Conservation (phyloP, 2,797 vertebrate genomes). For the Tympanoctomys barrerae region DNA sequence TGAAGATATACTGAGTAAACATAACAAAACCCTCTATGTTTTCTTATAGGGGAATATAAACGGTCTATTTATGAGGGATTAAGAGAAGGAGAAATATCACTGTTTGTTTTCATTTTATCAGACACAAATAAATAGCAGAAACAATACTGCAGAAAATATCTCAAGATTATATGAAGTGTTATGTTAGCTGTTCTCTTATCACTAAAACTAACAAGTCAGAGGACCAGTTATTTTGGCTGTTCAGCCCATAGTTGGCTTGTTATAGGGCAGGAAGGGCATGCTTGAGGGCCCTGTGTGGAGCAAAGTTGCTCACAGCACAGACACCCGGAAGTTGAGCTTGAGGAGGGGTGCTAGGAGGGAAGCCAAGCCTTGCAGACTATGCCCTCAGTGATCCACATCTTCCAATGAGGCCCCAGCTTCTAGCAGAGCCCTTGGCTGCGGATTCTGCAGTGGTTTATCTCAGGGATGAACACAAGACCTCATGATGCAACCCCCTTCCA, state of each 20-base stretch:
- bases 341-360: fast-evolving
- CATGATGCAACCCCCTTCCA: not conserved
- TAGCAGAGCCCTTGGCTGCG: not conserved
- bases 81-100: not conserved
- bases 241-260: not conserved
- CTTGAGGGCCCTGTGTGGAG: not conserved
- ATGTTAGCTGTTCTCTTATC: not conserved
- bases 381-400: not conserved
- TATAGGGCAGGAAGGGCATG: not conserved
- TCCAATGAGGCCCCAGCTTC: not conserved
- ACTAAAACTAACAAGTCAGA: not conserved
- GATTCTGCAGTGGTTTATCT: not conserved
- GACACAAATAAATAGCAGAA: not conserved
- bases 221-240: not conserved
- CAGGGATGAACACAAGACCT: not conserved
- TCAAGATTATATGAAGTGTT: not conserved
- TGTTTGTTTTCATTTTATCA: slow-evolving; percentile 54
- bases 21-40: not conserved
- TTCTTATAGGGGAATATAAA: not conserved
- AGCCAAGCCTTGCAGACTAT: not conserved
- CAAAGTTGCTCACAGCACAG: not conserved
- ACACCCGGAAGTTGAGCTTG: not conserved
- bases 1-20: not conserved
- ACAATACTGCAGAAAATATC: not conserved
- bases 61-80: not conserved